Percentiles rank a stretch among this genome's conserved stretches.
Conservation (phyloP, 2,797 vertebrate species). For the Hylomyscus alleni region DNA sequence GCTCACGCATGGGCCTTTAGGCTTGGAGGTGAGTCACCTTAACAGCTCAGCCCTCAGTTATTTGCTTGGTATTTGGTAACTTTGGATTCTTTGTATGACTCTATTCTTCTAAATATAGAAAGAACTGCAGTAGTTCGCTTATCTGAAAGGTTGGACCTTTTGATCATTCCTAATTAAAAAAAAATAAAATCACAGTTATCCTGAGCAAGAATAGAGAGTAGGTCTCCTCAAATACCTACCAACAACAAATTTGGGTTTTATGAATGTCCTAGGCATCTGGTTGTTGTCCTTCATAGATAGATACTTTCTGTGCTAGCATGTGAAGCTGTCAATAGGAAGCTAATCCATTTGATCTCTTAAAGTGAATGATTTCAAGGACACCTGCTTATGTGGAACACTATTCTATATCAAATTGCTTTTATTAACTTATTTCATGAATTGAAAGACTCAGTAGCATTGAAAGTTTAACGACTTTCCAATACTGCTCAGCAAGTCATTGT, state of each 20-base stretch:
- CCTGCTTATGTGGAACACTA: slow-evolving; percentile 71
- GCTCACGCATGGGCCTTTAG: not conserved
- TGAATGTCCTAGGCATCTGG: slow-evolving; percentile 55
- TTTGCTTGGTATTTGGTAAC: not conserved
- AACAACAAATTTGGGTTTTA: slow-evolving; percentile 38
- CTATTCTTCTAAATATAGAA: not conserved
- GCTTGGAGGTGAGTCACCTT: not conserved
- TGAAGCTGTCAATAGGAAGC: slow-evolving; percentile 75
- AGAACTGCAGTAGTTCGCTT: slow-evolving; percentile 47
- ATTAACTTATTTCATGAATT: slow-evolving; percentile 81
- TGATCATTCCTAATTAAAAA: not conserved
- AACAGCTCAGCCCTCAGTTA: not conserved
- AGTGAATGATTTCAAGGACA: slow-evolving; percentile 78
- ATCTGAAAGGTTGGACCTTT: not conserved
- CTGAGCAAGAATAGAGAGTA: not conserved
- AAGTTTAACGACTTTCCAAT: slow-evolving; percentile 75
- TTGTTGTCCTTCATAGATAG: slow-evolving; percentile 65
- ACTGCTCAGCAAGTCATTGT: slow-evolving; percentile 76
- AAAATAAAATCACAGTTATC: not conserved
- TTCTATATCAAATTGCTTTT: slow-evolving; percentile 79
- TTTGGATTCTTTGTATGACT: not conserved
- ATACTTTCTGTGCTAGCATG: slow-evolving; percentile 54
- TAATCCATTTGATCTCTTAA: slow-evolving; percentile 83
- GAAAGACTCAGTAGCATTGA: slow-evolving; percentile 67
- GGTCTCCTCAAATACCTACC: not conserved